Evolutionary conservation across 2,797 vertebrate species (phyloP), one percentile per base, ranked within the genome.

Genomic region (Gymnothorax javanicus): DNA sequence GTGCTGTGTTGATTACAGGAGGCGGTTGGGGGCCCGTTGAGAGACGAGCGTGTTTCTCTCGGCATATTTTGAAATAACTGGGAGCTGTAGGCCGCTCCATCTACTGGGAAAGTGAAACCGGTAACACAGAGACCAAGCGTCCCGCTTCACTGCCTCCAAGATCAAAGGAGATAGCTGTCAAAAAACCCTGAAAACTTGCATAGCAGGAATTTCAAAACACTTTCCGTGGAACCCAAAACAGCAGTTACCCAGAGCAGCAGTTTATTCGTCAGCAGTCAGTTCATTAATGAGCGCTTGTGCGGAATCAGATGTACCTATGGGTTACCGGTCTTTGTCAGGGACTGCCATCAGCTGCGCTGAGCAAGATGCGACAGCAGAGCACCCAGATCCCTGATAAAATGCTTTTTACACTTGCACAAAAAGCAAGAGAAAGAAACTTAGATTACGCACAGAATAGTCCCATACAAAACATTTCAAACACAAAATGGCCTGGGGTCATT

Each of bases 1-100:
- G 86, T 89, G 71, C 85, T 82, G 75, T 82, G 83, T 88, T 91
- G 90, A 93, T 92, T 91, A 90, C 88, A 90, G 86, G 81, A 88
- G 88, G 82, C 85, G 82, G 85, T 64, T 83, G 59, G 89, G 85
- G 87, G 87, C 64, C 64, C 82, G 83, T 71, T 86, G 82, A 90
- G 75, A 91, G 73, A 85, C 50, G 7, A 88, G 85, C 7, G 50
- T 89, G 86, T 91, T 43, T 88, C 58, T 82, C 79, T 85, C 90
- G 86, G 82, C 87, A 89, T 86, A 88, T 91, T 91, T 89, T 88
- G 88, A 89, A 84, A 90, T 81, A 90, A 89, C 82, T 85, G 71
- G 87, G 87, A 75, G 77, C 58, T 71, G 86, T 52, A 52, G 56
- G 43, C 69, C 59, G 64, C 84, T 85, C 85, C 59, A 59, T 58